These are phyloP conservation scores for Pocota personata DNA, from an alignment of 2,888 invertebrate genomes.

Conservation along the genomic window DNA sequence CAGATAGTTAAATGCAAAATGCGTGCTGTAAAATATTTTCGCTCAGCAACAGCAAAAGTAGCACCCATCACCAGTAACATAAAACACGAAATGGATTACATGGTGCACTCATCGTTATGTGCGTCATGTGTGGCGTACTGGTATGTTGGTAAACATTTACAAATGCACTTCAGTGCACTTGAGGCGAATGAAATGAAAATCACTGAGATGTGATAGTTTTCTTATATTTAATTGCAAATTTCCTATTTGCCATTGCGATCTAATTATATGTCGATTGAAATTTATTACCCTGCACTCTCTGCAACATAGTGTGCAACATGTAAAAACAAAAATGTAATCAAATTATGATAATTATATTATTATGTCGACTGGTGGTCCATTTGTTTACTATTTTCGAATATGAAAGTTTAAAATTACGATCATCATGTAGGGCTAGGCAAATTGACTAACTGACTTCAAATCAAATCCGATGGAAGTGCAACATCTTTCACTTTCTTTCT, in stretches of 20 bases:
- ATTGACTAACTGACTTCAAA: neutral
- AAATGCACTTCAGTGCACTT: slow-evolving; percentile 40
- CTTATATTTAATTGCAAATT: slow-evolving; percentile 45
- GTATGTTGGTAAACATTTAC: slow-evolving; percentile 26
- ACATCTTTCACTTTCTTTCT: slow-evolving; percentile 33
- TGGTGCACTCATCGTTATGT: slow-evolving; percentile 44
- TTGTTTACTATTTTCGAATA: neutral
- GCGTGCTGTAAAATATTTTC: slow-evolving; percentile 31
- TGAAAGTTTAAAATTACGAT: slow-evolving; percentile 24
- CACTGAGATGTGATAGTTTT: slow-evolving; percentile 50
- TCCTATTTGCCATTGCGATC: slow-evolving; percentile 23
- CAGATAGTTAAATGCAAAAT: neutral
- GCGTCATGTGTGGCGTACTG: neutral
- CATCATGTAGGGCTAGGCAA: neutral
- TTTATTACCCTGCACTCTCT: neutral
- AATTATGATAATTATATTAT: slow-evolving; percentile 3
- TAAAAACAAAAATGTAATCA: neutral
- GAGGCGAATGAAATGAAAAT: slow-evolving; percentile 47
- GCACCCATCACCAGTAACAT: neutral
- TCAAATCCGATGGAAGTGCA: neutral
- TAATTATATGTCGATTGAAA: slow-evolving; percentile 27
- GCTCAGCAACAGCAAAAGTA: neutral
- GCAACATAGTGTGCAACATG: slow-evolving; percentile 16
- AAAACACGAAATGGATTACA: slow-evolving; percentile 19
- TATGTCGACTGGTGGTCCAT: neutral